These are phyloP conservation scores for Eristalinus aeneus DNA, from an alignment of 2,888 invertebrate genomes.

Conservation along the genomic window DNA sequence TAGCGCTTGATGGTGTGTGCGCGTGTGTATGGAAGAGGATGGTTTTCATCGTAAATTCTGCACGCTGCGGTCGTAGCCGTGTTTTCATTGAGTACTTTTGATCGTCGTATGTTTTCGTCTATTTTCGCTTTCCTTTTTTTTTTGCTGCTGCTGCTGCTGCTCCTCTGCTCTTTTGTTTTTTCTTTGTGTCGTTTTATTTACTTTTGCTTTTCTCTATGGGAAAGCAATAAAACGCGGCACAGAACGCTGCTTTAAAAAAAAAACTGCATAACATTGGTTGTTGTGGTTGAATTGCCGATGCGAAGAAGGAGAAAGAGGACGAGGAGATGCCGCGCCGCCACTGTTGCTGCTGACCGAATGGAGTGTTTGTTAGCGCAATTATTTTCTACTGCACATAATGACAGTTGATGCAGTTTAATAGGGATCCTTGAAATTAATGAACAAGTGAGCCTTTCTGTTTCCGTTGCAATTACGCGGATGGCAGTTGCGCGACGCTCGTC, in stretches of 20 bases:
- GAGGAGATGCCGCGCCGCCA: not conserved
- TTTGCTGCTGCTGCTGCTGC: conserved; percentile 34
- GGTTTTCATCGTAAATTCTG: not conserved
- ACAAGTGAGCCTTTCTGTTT: conserved; percentile 5
- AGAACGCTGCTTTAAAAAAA: not conserved
- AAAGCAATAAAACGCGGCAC: not conserved
- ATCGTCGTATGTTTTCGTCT: not conserved
- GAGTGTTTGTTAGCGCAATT: conserved; percentile 20
- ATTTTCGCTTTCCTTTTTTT: not conserved
- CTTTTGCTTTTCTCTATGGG: conserved; percentile 12
- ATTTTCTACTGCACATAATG: conserved; percentile 29
- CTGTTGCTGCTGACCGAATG: not conserved
- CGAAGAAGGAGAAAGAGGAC: not conserved
- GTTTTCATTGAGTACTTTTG: conserved; percentile 58
- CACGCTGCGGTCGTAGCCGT: not conserved
- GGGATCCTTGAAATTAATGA: conserved; percentile 47
- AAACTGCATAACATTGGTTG: not conserved
- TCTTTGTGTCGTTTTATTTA: conserved; percentile 4
- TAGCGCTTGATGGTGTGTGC: not conserved
- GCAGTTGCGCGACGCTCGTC: not conserved
- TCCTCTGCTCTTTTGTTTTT: conserved; percentile 15
- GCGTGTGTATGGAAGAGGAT: not conserved
- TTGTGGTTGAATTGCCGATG: not conserved
- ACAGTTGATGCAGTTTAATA: conserved; percentile 45
- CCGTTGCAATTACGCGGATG: not conserved